Evolutionary conservation across 2,797 vertebrate species (phyloP), one percentile per base, ranked within the genome.

Genomic region (Knipowitschia caucasica): DNA sequence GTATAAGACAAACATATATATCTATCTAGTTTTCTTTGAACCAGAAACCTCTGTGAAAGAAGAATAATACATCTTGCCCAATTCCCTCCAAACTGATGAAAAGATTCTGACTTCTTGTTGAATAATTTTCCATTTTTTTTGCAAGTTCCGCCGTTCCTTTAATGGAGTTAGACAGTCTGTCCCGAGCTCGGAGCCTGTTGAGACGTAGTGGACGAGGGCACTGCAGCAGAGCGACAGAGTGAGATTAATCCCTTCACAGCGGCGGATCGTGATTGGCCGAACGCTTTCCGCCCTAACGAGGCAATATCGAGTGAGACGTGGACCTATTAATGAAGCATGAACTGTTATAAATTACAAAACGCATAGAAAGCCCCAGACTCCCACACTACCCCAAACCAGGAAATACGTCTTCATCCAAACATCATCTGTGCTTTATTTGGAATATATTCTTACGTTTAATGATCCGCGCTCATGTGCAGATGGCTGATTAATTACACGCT

Each of bases 401-500:
- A 6, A 7, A 43, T 20, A 54, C 17, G 26, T 56, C 34, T 26
- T 21, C 9, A 26, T 24, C n/a, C 60, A 40, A 56, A 45, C 18
- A 47, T 0, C 35, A 35, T 33, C 4, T 27, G 3, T 50, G 20
- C 33, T 56, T 55, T 70, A 51, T 15, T 56, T 33, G 50, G 43
- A 67, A 33, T 34, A 23, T 25, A 40, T 59, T 59, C 60, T 69
- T 34, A 50, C 21, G 42, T 45, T 7, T 17, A 20, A 66, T 64
- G 2, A 75, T 61, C 25, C 25, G 56, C 33, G 35, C 29, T 49
- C 62, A n/a, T 52, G 57, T 52, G 64, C 68, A 69, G 69, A 72
- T 64, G 65, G 64, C 44, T 67, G 53, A 79, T 73, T 77, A 71
- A 72, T 69, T 43, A 47, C 25, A 38, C 53, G 59, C 50, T 60